These are phyloP conservation scores for Accipiter cooperii DNA, from an alignment of 2,113 vertebrate genomes.

Conservation along the genomic window DNA sequence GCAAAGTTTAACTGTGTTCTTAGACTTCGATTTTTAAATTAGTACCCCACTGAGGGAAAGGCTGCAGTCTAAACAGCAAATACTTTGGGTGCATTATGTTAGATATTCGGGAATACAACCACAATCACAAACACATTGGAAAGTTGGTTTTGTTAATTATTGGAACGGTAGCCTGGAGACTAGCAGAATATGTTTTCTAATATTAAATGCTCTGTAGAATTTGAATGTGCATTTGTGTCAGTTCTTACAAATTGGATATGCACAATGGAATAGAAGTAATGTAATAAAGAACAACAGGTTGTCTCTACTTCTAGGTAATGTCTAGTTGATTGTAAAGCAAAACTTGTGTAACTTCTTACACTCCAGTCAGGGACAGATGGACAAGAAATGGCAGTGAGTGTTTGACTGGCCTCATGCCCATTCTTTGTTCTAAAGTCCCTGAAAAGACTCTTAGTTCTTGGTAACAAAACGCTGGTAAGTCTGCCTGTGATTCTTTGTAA, in stretches of 20 bases:
- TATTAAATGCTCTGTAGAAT: neutral
- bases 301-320: neutral
- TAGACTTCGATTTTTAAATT: neutral
- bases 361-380: conserved; percentile 26
- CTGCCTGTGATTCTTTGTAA: conserved; percentile 42
- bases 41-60: neutral
- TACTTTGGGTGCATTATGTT: neutral
- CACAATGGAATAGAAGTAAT: neutral
- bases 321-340: neutral
- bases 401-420: conserved; percentile 60
- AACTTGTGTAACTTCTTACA: neutral
- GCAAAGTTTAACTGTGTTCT: neutral
- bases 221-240: neutral
- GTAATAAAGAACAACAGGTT: neutral
- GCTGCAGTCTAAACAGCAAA: neutral
- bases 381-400: conserved; percentile 40
- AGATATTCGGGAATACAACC: neutral
- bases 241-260: neutral
- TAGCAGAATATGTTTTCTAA: neutral
- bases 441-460: conserved; percentile 41
- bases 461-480: conserved; percentile 48
- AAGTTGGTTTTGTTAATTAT: neutral
- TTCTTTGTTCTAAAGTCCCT: conserved; percentile 50
- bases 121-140: neutral
- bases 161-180: neutral